Conservation (phyloP, 2,113 vertebrate species). For the Podilymbus podiceps region DNA sequence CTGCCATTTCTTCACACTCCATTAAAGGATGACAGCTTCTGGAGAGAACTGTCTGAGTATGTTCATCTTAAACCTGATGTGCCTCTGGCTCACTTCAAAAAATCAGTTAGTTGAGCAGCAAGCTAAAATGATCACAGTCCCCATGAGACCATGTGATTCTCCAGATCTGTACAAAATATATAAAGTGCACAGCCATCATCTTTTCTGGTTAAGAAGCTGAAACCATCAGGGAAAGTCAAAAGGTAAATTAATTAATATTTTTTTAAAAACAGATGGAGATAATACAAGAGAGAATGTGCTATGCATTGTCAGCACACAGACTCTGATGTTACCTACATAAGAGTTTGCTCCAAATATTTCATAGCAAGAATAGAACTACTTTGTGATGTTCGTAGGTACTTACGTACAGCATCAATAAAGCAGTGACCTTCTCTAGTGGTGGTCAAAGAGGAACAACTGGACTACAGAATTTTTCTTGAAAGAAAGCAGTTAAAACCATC, state of each 20-base stretch:
- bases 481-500: not conserved
- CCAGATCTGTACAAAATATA: not conserved
- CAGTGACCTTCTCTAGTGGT: not conserved
- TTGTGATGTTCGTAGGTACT: not conserved
- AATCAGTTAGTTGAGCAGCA: not conserved
- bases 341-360: not conserved
- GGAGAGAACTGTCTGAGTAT: not conserved
- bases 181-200: not conserved
- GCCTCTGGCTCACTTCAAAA: not conserved
- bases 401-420: not conserved
- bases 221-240: not conserved
- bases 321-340: not conserved
- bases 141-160: not conserved
- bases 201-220: not conserved
- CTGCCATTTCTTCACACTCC: not conserved
- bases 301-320: not conserved
- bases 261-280: not conserved
- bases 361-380: not conserved
- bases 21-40: not conserved
- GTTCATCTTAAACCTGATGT: not conserved
- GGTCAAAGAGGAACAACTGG: not conserved
- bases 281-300: not conserved
- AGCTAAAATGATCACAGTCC: not conserved
- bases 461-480: not conserved
- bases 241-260: slow-evolving; percentile 7